Conservation (phyloP, 1,140 invertebrate genomes). For the Lucilia sericata region DNA sequence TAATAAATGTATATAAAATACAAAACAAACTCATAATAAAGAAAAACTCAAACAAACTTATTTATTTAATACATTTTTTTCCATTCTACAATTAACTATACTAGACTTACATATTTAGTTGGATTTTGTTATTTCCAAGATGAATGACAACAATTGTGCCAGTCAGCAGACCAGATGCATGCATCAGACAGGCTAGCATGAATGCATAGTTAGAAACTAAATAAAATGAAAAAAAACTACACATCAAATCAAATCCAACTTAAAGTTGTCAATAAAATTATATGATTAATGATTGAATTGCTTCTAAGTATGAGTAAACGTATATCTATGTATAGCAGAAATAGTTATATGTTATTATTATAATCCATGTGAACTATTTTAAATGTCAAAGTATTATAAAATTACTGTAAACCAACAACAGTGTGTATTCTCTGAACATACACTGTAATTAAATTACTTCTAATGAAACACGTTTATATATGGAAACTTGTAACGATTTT, state of each 20-base stretch:
- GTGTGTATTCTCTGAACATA: background rate
- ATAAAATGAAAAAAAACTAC: background rate
- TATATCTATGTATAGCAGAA: background rate
- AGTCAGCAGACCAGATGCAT: slow-evolving; percentile 18
- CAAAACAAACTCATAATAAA: background rate
- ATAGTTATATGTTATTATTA: background rate
- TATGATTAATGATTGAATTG: slow-evolving; percentile 41
- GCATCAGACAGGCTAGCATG: background rate
- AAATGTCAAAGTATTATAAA: slow-evolving; percentile 36
- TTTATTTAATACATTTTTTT: too few relatives aligned
- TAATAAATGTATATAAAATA: background rate
- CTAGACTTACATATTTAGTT: too few relatives aligned
- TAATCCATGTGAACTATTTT: slow-evolving; percentile 37
- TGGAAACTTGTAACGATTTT: background rate
- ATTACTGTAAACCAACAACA: slow-evolving; percentile 15
- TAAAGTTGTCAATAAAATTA: slow-evolving; percentile 39
- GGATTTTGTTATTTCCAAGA: too few relatives aligned
- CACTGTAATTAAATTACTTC: slow-evolving; percentile 32
- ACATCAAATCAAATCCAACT: background rate
- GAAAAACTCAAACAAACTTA: too few relatives aligned
- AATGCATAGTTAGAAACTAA: background rate
- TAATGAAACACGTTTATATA: background rate
- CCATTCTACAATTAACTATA: too few relatives aligned
- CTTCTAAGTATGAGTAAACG: background rate
- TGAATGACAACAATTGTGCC: slow-evolving; percentile 23